Evolutionary conservation across 2,113 vertebrate genomes (phyloP).

Genomic region (Anguilla rostrata): DNA sequence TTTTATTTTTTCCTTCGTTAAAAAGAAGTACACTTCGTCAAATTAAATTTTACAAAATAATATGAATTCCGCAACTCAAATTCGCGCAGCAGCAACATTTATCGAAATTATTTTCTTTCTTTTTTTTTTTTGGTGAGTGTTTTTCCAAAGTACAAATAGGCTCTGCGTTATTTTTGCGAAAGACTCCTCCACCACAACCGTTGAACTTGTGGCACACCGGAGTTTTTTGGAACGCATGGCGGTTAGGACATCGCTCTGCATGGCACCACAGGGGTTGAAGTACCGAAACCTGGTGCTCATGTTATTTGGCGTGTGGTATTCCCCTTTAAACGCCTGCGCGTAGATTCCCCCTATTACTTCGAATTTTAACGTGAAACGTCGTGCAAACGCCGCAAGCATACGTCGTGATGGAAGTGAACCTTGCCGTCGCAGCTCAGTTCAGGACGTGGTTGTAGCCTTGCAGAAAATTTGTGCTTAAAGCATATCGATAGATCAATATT

Average conservation of each 20-base stretch:
- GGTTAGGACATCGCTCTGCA: conserved; percentile 15
- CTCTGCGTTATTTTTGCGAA: neutral
- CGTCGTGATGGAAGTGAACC: conserved; percentile 33
- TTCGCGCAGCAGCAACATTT: neutral
- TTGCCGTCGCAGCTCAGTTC: neutral
- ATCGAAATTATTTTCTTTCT: neutral
- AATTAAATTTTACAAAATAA: too few relatives aligned
- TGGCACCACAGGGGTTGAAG: neutral
- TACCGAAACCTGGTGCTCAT: conserved; percentile 37
- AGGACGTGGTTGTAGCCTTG: neutral
- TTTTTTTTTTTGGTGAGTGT: neutral
- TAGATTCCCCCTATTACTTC: conserved; percentile 44
- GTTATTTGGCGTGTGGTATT: conserved; percentile 41
- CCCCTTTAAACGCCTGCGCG: conserved; percentile 45
- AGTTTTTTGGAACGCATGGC: neutral
- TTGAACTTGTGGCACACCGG: conserved; percentile 1
- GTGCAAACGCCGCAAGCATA: neutral
- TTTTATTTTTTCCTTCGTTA: too few relatives aligned
- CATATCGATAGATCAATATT: neutral
- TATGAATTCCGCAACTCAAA: neutral
- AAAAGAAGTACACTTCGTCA: too few relatives aligned
- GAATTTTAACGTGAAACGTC: neutral
- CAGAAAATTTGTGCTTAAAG: neutral
- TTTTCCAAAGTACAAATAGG: too few relatives aligned
- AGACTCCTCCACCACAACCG: neutral